Evolutionary conservation across 2,113 vertebrate genomes (phyloP).

Genomic region (Brachirus orientalis): DNA sequence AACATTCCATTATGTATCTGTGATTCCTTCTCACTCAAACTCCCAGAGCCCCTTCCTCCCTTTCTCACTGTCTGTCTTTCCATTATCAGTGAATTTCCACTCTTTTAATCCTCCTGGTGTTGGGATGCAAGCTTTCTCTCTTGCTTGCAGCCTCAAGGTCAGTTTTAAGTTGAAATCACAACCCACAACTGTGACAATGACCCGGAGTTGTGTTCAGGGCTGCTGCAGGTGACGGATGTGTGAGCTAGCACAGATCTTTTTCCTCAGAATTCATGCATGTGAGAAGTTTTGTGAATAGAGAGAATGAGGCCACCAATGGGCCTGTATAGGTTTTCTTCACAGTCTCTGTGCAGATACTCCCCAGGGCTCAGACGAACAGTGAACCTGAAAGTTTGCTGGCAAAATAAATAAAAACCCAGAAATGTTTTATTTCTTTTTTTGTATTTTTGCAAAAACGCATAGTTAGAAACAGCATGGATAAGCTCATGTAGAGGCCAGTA

Average conservation of each 20-base stretch:
- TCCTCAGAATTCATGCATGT: constrained; percentile 21
- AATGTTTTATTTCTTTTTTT: too few species aligned
- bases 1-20: constrained; percentile 56
- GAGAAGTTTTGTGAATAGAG: constrained; percentile 30
- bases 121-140: constrained; percentile 6
- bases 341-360: background rate
- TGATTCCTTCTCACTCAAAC: constrained; percentile 6
- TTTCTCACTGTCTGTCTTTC: constrained; percentile 24
- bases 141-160: constrained; percentile 42
- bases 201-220: constrained; percentile 5
- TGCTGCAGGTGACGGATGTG: constrained; percentile 29
- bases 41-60: constrained; percentile 1
- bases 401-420: too few species aligned
- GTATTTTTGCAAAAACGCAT: too few species aligned
- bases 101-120: constrained; percentile 34
- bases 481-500: too few species aligned
- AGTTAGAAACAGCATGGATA: too few species aligned
- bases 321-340: constrained; percentile 51
- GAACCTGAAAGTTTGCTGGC: constrained; percentile 42
- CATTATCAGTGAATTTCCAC: constrained; percentile 26
- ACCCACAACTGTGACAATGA: background rate
- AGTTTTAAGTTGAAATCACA: constrained; percentile 32
- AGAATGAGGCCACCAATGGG: constrained; percentile 51
- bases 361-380: background rate
- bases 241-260: too few species aligned